A percentile compares a stretch with the other conserved stretches of the same genome.
These are phyloP conservation scores for Ennomos erosarius DNA, from an alignment of 2,888 invertebrate genomes.

Conservation along the genomic window DNA sequence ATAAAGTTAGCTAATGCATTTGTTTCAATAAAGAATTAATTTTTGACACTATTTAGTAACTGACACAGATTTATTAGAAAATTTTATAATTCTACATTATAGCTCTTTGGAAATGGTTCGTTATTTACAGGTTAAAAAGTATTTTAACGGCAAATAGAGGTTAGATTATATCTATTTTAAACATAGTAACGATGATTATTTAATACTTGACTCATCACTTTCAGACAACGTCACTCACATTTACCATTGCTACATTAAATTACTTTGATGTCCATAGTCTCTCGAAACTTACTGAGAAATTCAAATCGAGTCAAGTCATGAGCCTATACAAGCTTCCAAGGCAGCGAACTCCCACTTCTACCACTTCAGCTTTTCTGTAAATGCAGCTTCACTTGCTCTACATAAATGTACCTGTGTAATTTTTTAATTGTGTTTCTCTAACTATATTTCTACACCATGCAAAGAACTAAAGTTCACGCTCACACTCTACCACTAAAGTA, in stretches of 20 bases:
- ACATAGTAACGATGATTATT: conserved; percentile 16
- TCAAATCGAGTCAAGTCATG: conserved; percentile 34
- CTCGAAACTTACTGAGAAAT: conserved; percentile 33
- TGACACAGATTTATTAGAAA: conserved; percentile 38
- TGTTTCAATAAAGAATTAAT: conserved; percentile 45
- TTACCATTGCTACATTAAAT: conserved; percentile 48
- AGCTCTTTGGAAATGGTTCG: conserved; percentile 31
- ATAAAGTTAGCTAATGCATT: conserved; percentile 67
- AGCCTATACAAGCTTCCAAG: conserved; percentile 57
- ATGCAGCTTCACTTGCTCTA: conserved; percentile 69
- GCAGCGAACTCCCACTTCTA: conserved; percentile 63
- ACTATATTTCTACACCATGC: conserved; percentile 23
- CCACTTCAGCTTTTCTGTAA: conserved; percentile 68
- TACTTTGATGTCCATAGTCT: conserved; percentile 32
- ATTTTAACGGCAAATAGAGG: conserved; percentile 20
- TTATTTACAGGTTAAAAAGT: conserved; percentile 14
- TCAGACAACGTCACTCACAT: conserved; percentile 55
- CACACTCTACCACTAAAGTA: conserved; percentile 46
- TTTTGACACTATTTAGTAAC: conserved; percentile 47
- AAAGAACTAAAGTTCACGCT: conserved; percentile 24
- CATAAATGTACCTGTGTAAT: conserved; percentile 41
- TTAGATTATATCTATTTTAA: conserved; percentile 19
- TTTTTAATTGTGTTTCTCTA: background rate
- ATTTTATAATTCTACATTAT: conserved; percentile 34
- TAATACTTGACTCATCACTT: conserved; percentile 46